Evolutionary conservation across 2,888 invertebrate genomes (phyloP).

Genomic region (Agrotis puta): DNA sequence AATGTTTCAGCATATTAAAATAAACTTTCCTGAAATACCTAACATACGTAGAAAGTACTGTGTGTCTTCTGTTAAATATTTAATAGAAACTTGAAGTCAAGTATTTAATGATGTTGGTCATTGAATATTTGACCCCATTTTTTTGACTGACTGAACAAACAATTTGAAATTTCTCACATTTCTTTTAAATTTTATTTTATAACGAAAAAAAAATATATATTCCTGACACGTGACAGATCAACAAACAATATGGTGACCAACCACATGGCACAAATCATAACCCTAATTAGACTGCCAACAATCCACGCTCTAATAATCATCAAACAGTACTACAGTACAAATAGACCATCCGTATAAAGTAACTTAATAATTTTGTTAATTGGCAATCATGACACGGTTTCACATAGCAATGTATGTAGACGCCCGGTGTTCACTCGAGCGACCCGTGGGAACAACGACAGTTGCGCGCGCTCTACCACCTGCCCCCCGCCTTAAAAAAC

Average conservation of each 20-base stretch:
- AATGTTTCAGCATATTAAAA: neutral
- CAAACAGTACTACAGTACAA: conserved; percentile 35
- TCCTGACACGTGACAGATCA: neutral
- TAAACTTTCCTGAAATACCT: neutral
- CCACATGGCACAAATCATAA: conserved; percentile 1
- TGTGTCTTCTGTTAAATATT: neutral
- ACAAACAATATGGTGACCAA: neutral
- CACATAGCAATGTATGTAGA: conserved; percentile 73
- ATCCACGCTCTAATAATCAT: conserved; percentile 20
- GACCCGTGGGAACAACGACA: conserved; percentile 89
- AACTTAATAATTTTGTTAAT: conserved; percentile 81
- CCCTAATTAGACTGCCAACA: conserved; percentile 5
- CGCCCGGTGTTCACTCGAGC: conserved; percentile 81
- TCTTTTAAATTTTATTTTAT: neutral
- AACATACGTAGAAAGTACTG: too few species aligned
- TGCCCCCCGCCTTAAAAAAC: conserved; percentile 86
- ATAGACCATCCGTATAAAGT: conserved; percentile 33
- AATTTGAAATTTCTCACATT: neutral
- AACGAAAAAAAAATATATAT: neutral
- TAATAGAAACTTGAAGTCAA: neutral
- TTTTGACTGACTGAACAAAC: neutral
- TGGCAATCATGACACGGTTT: conserved; percentile 87
- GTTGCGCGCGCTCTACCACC: conserved; percentile 85
- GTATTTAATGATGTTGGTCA: neutral
- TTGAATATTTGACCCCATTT: too few species aligned